Evolutionary conservation across 2,888 invertebrate species (phyloP).

Genomic region (Acanthoscelides obtectus): DNA sequence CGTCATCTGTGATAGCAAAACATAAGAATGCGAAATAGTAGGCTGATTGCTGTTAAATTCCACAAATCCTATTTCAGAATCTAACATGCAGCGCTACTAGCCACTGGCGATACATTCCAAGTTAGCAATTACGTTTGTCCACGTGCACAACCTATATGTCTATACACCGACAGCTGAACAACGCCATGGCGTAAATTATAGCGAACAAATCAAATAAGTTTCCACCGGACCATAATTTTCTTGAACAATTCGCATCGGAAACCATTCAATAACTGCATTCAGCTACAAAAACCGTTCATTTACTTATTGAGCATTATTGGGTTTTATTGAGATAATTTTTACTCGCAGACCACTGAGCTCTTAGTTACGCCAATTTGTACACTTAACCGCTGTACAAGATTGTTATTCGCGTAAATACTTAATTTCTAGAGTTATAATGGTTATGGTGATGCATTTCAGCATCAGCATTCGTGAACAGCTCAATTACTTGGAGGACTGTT

Average conservation of each 20-base stretch:
- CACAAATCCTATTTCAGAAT: neutral
- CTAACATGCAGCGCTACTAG: neutral
- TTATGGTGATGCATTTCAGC: neutral
- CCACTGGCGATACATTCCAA: neutral
- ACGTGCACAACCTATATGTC: neutral
- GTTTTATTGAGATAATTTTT: neutral
- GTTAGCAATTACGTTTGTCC: neutral
- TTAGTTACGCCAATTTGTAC: constrained; percentile 22
- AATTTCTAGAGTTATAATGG: neutral
- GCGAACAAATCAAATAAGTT: neutral
- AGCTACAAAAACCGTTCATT: neutral
- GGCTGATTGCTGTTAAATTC: too few species aligned
- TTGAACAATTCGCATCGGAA: neutral
- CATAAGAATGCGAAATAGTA: too few species aligned
- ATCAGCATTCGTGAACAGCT: too few species aligned
- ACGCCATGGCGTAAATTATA: neutral
- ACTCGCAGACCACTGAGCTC: constrained; percentile 8
- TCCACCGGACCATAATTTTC: neutral
- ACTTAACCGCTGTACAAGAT: constrained; percentile 16
- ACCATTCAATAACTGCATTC: neutral
- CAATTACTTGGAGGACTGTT: too few species aligned
- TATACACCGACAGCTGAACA: neutral
- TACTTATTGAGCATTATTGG: neutral
- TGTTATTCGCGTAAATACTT: constrained; percentile 1
- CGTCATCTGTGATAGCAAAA: too few species aligned